A percentile compares a stretch with the other conserved stretches of the same genome.
These are phyloP conservation scores for Pantala flavescens DNA, from an alignment of 1,140 invertebrate species.

Conservation along the genomic window DNA sequence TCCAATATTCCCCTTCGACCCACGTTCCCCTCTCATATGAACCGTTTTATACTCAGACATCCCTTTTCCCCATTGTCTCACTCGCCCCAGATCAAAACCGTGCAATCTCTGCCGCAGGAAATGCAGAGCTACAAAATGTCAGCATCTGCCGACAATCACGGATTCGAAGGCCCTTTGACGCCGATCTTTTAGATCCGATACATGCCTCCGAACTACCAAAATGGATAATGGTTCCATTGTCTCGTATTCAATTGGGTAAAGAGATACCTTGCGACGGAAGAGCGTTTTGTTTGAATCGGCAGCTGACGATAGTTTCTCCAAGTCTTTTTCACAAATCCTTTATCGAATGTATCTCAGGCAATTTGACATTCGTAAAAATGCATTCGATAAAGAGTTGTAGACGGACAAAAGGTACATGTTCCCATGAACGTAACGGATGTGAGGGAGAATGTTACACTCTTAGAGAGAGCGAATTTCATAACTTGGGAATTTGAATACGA, in stretches of 20 bases:
- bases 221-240: conserved; percentile 3
- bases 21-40: background rate
- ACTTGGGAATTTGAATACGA: too few species aligned
- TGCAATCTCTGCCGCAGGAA: background rate
- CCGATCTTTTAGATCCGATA: background rate
- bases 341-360: too few species aligned
- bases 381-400: too few species aligned
- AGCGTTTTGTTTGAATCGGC: too few species aligned
- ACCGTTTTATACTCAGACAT: background rate
- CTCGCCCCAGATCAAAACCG: background rate
- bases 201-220: background rate
- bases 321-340: too few species aligned
- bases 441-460: too few species aligned
- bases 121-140: background rate
- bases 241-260: background rate
- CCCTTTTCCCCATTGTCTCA: background rate
- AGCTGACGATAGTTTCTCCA: too few species aligned
- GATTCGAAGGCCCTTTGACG: background rate
- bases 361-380: too few species aligned
- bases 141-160: background rate
- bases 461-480: too few species aligned
- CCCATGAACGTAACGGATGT: too few species aligned
- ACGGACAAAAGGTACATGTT: too few species aligned
- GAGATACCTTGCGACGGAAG: background rate
- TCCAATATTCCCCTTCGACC: background rate